Evolutionary conservation across 1,140 invertebrate genomes (phyloP).

Genomic region (Stenopsyche tienmushanensis): DNA sequence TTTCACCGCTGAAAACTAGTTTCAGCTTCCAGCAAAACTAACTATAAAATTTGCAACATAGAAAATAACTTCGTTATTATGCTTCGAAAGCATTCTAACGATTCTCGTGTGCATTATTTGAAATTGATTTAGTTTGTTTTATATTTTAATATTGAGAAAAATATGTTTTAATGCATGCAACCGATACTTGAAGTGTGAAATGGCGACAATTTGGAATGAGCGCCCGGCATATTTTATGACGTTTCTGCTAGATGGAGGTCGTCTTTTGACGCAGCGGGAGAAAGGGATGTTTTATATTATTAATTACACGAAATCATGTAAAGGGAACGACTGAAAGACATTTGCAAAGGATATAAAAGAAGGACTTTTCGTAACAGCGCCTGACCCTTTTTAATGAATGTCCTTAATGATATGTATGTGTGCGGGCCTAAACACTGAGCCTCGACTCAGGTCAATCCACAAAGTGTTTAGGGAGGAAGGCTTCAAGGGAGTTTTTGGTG

Average conservation of each 20-base stretch:
- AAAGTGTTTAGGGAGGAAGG: constrained; percentile 33
- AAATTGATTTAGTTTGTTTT: neutral
- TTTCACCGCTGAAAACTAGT: constrained; percentile 4
- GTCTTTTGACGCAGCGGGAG: constrained; percentile 2
- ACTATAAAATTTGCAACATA: constrained; percentile 26
- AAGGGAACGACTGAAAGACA: constrained; percentile 39
- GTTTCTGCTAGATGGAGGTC: constrained; percentile 25
- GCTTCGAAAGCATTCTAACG: neutral
- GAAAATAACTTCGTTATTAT: constrained; percentile 31
- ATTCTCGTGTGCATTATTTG: neutral
- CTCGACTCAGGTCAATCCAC: constrained; percentile 35
- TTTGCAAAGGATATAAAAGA: constrained; percentile 43
- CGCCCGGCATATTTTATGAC: constrained; percentile 15
- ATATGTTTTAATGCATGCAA: too few relatives aligned
- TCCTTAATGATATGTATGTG: constrained; percentile 41
- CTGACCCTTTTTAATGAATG: constrained; percentile 43
- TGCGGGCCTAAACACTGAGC: constrained; percentile 33
- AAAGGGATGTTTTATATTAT: constrained; percentile 41
- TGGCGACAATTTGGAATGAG: too few relatives aligned
- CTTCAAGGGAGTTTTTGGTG: neutral
- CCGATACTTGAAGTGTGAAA: too few relatives aligned
- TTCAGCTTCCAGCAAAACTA: neutral
- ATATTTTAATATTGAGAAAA: neutral
- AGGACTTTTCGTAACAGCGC: constrained; percentile 40
- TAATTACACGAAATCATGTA: constrained; percentile 41